These are phyloP conservation scores for Crotalus helleri DNA, from an alignment of 2,113 vertebrate species.

Conservation along the genomic window DNA sequence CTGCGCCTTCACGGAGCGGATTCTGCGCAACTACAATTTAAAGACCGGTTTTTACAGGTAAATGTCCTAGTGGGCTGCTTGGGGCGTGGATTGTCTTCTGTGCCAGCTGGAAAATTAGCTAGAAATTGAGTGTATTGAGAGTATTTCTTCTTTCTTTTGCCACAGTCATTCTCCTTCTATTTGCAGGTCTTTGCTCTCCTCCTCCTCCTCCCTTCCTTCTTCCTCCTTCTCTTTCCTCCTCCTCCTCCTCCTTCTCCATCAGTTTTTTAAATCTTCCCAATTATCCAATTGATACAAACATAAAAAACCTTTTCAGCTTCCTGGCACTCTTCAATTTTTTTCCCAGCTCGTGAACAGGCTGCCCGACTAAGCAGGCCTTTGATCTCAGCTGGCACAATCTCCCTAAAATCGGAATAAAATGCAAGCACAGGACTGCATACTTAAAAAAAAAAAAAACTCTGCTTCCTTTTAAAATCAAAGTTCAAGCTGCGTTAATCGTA, in stretches of 20 bases:
- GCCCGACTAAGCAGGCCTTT: not conserved
- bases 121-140: not conserved
- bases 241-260: not conserved
- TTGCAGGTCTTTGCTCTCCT: not conserved
- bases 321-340: not conserved
- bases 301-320: not conserved
- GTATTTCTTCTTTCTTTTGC: not conserved
- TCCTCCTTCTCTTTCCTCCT: too few relatives aligned
- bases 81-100: not conserved
- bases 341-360: not conserved
- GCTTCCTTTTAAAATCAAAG: not conserved
- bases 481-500: not conserved
- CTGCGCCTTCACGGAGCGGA: slow-evolving; percentile 88
- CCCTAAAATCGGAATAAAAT: not conserved
- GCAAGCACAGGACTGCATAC: not conserved
- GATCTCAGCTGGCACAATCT: not conserved
- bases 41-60: slow-evolving; percentile 97
- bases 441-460: not conserved
- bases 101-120: not conserved
- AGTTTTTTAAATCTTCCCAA: not conserved
- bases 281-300: not conserved
- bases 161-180: not conserved
- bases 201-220: too few relatives aligned
- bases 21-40: slow-evolving; percentile 85
- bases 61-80: too few relatives aligned